Conservation (phyloP, 2,113 vertebrate genomes). For the Tiliqua scincoides region DNA sequence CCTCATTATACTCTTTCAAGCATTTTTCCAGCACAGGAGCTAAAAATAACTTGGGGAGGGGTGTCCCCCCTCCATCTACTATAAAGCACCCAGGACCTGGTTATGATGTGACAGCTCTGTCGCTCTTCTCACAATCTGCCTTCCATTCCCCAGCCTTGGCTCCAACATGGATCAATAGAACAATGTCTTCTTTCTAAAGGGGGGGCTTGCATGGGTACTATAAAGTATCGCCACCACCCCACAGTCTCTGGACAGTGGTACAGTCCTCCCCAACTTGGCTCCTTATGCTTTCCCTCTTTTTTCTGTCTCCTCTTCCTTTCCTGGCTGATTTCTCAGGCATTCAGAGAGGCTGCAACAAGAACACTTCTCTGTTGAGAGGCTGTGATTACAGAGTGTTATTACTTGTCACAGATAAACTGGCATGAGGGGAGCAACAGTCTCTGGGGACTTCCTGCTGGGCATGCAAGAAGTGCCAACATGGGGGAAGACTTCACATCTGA, state of each 20-base stretch:
- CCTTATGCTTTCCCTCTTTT: neutral
- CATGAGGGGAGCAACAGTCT: neutral
- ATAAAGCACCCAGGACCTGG: neutral
- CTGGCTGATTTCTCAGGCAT: neutral
- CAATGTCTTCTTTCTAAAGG: neutral
- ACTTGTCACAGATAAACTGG: conserved; percentile 9
- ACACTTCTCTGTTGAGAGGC: neutral
- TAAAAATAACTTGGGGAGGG: conserved; percentile 66
- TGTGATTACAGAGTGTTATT: neutral
- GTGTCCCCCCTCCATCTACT: neutral
- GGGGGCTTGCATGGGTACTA: neutral
- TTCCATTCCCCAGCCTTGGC: too few species aligned
- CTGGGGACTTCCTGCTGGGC: neutral
- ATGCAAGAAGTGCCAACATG: neutral
- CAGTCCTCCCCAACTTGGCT: neutral
- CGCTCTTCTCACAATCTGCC: neutral
- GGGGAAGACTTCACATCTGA: neutral
- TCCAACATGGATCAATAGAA: neutral
- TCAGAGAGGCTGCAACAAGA: neutral
- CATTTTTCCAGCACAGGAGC: conserved; percentile 58
- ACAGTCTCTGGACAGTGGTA: neutral
- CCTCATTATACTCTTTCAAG: conserved; percentile 68
- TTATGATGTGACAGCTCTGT: neutral
- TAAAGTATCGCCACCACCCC: neutral
- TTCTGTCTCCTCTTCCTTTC: neutral